Percentiles rank a stretch among this genome's conserved stretches.
Conservation (phyloP, 2,113 vertebrate genomes). For the Aleadryas rufinucha region DNA sequence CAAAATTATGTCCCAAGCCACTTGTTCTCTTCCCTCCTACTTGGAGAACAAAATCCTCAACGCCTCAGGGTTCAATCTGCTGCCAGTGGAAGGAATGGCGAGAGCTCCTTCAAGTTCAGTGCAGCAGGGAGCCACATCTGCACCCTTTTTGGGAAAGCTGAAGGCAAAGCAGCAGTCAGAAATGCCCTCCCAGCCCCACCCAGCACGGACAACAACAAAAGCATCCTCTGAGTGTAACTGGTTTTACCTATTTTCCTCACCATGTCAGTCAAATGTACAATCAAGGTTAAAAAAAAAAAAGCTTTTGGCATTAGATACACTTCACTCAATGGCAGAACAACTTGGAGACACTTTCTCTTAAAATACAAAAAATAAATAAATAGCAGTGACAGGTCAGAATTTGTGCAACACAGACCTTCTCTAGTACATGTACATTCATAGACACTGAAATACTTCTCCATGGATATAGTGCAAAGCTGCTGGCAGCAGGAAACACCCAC, state of each 20-base stretch:
- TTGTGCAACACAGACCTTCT: slow-evolving; percentile 33
- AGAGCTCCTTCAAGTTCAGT: background rate
- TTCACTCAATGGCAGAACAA: slow-evolving; percentile 24
- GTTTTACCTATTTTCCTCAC: background rate
- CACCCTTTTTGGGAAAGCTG: background rate
- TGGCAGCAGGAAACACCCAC: slow-evolving; percentile 8
- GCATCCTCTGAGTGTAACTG: background rate
- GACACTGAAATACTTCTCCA: slow-evolving; percentile 20
- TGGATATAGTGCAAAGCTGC: slow-evolving; percentile 48
- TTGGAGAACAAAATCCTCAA: background rate
- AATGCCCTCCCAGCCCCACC: background rate
- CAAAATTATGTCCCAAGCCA: background rate
- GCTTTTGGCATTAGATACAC: slow-evolving; percentile 15
- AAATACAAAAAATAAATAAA: slow-evolving; percentile 60
- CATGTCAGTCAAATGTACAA: background rate
- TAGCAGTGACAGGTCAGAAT: background rate
- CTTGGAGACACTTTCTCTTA: background rate
- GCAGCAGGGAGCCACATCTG: background rate
- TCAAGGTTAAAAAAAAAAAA: background rate
- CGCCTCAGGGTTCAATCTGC: background rate
- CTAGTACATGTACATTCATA: slow-evolving; percentile 33
- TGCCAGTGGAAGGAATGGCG: background rate
- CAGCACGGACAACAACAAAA: background rate
- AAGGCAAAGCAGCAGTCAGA: background rate
- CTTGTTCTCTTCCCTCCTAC: background rate